phyloP scores from a whole-genome alignment of 2,113 vertebrate species.

The Chiloscyllium plagiosum region DNA sequence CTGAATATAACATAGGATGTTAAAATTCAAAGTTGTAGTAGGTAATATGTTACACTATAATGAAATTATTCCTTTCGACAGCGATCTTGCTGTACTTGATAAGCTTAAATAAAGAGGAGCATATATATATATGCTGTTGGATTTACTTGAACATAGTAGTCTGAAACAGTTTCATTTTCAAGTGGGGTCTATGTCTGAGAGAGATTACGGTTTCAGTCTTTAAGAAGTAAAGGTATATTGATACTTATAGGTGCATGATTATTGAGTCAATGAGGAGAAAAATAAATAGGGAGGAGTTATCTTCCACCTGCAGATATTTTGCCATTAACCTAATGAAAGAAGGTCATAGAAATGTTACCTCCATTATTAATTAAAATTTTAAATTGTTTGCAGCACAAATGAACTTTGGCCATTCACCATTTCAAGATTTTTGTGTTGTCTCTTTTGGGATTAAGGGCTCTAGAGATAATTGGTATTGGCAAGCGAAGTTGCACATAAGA shows the following conservation, averaged over 20 bases:
- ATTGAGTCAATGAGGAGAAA: neutral
- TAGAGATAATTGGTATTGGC: neutral
- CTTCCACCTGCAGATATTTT: neutral
- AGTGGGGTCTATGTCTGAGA: neutral
- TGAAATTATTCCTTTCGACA: neutral
- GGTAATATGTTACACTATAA: neutral
- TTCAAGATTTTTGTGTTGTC: conserved; percentile 8
- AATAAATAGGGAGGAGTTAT: neutral
- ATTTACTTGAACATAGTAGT: neutral
- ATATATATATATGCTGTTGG: neutral
- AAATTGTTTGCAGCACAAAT: neutral
- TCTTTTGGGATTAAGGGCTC: neutral
- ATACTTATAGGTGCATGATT: neutral
- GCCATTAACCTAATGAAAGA: neutral
- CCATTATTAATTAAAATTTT: neutral
- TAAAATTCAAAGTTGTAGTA: neutral
- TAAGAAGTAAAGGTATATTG: neutral
- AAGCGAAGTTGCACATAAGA: neutral
- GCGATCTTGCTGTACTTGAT: neutral
- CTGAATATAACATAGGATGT: neutral
- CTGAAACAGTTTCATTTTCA: neutral
- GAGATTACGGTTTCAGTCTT: neutral
- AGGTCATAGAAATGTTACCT: neutral
- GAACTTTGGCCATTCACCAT: conserved; percentile 1
- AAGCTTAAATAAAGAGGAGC: neutral